Percentiles rank a stretch among this genome's conserved stretches.
Conservation (phyloP, 2,888 invertebrate species). For the Dermolepida albohirtum region DNA sequence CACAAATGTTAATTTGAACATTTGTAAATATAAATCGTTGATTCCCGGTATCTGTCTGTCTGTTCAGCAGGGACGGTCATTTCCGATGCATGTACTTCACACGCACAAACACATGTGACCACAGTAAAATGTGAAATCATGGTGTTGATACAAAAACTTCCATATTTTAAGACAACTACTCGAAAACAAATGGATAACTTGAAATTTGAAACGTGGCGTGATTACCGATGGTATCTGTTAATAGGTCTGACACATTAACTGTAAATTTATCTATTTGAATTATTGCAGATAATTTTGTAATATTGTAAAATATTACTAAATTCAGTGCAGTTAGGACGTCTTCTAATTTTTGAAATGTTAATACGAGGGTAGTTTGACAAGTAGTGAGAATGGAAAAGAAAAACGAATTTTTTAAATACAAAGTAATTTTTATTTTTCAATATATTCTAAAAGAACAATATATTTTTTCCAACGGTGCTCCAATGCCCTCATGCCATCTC, state of each 20-base stretch:
- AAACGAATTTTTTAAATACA: too few species aligned
- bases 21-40: constrained; percentile 41
- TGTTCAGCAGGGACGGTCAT: constrained; percentile 49
- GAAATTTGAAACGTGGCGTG: constrained; percentile 21
- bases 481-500: too few species aligned
- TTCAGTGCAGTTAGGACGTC: too few species aligned
- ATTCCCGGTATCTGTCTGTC: constrained; percentile 29
- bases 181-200: constrained; percentile 29
- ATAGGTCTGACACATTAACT: constrained; percentile 10
- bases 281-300: too few species aligned
- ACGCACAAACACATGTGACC: constrained; percentile 55
- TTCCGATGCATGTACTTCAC: constrained; percentile 57
- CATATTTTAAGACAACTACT: constrained; percentile 40
- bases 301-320: too few species aligned
- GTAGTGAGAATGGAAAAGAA: too few species aligned
- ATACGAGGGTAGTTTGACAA: too few species aligned
- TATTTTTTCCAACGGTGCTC: too few species aligned
- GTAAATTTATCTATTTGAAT: not conserved
- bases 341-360: too few species aligned
- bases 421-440: too few species aligned
- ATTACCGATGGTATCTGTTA: constrained; percentile 6
- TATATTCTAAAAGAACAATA: too few species aligned
- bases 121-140: constrained; percentile 56
- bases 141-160: constrained; percentile 54
- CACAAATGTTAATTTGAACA: constrained; percentile 21